Percentiles rank a stretch among this genome's conserved stretches.
Evolutionary conservation across 2,888 invertebrate species (phyloP).

Genomic region (Xiphydria camelus): DNA sequence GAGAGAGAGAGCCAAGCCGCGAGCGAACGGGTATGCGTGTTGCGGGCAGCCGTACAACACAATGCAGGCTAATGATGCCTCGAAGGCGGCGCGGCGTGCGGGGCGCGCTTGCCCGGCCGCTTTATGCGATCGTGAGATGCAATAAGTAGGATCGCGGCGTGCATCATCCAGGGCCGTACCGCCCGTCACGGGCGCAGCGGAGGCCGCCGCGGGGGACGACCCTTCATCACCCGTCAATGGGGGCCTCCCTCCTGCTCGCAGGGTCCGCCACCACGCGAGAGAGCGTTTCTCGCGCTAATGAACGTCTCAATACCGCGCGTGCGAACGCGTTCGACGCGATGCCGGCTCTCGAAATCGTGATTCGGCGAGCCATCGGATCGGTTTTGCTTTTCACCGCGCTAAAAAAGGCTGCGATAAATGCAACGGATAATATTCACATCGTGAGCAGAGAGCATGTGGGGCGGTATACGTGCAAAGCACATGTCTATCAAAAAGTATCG

Average conservation of each 20-base stretch:
- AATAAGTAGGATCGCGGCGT: conserved; percentile 17
- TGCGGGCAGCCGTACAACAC: conserved; percentile 28
- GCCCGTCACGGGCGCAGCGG: conserved; percentile 39
- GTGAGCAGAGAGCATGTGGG: too few relatives aligned
- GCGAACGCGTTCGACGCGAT: too few relatives aligned
- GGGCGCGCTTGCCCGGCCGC: conserved; percentile 12
- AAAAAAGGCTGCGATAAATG: too few relatives aligned
- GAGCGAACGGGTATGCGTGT: conserved; percentile 27
- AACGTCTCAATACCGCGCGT: conserved; percentile 27
- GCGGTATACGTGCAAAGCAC: too few relatives aligned
- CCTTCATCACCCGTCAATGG: conserved; percentile 49
- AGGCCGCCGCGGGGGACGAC: conserved; percentile 43
- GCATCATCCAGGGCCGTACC: conserved; percentile 32
- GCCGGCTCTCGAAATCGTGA: too few relatives aligned
- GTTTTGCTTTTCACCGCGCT: too few relatives aligned
- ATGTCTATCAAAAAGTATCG: too few relatives aligned
- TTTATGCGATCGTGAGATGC: conserved; percentile 22
- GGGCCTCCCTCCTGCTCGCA: conserved; percentile 5
- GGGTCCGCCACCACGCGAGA: conserved; percentile 19
- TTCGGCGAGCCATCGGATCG: too few relatives aligned
- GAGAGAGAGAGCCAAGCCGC: too few relatives aligned
- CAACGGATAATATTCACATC: too few relatives aligned
- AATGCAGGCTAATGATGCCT: conserved; percentile 51
- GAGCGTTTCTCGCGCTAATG: conserved; percentile 24
- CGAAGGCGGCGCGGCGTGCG: conserved; percentile 30